Evolutionary conservation across 2,113 vertebrate genomes (phyloP).

Genomic region (Pomatorhinus ruficollis): DNA sequence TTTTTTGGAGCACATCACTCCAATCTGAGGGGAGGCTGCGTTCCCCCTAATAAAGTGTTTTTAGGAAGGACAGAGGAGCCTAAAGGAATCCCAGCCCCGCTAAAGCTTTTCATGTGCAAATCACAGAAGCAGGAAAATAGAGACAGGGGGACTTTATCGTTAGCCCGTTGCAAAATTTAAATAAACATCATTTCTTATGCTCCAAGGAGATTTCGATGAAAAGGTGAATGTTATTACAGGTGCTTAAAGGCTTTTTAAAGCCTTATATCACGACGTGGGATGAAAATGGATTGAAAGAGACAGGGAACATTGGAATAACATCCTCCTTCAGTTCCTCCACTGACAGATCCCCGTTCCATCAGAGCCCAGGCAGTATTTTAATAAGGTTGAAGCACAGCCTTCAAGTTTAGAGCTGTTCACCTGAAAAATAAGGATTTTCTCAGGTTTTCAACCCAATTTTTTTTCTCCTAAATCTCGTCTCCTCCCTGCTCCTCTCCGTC

Average conservation of each 20-base stretch:
- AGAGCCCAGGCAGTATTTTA: not conserved
- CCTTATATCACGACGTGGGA: not conserved
- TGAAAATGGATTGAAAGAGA: constrained; percentile 21
- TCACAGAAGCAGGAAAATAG: not conserved
- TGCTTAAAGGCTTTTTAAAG: constrained; percentile 37
- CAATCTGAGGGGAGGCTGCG: not conserved
- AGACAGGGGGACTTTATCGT: not conserved
- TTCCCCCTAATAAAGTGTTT: not conserved
- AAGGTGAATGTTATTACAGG: constrained; percentile 59
- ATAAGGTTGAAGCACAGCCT: not conserved
- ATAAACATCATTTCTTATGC: constrained; percentile 39
- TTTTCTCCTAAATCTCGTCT: not conserved
- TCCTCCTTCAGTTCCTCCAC: constrained; percentile 27
- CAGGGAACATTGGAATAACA: constrained; percentile 30
- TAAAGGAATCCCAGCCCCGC: fast-evolving
- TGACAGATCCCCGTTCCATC: constrained; percentile 3
- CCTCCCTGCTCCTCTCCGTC: not conserved
- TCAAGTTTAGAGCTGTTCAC: not conserved
- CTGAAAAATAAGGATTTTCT: not conserved
- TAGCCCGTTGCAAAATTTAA: not conserved
- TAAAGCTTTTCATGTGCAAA: not conserved
- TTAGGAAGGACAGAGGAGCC: not conserved
- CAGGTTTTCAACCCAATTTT: not conserved
- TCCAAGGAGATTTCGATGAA: constrained; percentile 19
- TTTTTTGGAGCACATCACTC: not conserved